phyloP scores from a whole-genome alignment of 2,888 invertebrate species.

The Agrenia bidenticulata region DNA sequence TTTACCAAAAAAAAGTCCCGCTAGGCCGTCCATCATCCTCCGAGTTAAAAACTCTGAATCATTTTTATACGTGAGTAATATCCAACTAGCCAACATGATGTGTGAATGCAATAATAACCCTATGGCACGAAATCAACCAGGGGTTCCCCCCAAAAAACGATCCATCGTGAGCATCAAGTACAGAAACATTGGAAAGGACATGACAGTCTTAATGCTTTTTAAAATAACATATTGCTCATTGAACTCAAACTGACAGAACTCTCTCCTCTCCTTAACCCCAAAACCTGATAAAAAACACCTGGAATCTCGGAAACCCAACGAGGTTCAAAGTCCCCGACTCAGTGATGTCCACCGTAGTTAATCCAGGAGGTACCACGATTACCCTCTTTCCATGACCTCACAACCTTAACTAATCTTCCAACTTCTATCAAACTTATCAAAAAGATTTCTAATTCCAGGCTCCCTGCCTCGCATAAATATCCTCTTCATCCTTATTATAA shows the following conservation, averaged over 20 bases:
- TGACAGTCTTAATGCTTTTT: constrained; percentile 7
- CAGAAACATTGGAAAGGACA: constrained; percentile 1
- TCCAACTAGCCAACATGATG: not conserved
- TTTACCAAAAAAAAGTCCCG: constrained; percentile 1
- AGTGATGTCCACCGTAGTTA: not conserved
- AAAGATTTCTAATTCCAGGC: not conserved
- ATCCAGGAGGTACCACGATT: constrained; percentile 18
- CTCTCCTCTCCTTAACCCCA: constrained; percentile 3
- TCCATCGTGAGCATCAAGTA: not conserved
- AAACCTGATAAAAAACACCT: constrained; percentile 32
- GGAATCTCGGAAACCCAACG: constrained; percentile 20
- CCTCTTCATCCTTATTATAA: not conserved
- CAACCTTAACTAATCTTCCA: not conserved
- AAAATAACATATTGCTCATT: constrained; percentile 17
- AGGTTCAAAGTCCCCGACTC: constrained; percentile 9
- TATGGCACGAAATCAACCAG: constrained; percentile 1
- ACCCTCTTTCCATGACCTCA: constrained; percentile 8
- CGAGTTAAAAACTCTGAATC: constrained; percentile 1
- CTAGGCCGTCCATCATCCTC: constrained; percentile 1
- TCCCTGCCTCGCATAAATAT: constrained; percentile 3
- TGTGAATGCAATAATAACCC: constrained; percentile 2
- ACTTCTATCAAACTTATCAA: not conserved
- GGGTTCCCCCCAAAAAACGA: not conserved
- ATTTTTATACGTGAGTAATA: constrained; percentile 2
- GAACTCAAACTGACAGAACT: constrained; percentile 9